Evolutionary conservation across 2,888 invertebrate genomes (phyloP).

Genomic region (Perizoma flavofasciatum): DNA sequence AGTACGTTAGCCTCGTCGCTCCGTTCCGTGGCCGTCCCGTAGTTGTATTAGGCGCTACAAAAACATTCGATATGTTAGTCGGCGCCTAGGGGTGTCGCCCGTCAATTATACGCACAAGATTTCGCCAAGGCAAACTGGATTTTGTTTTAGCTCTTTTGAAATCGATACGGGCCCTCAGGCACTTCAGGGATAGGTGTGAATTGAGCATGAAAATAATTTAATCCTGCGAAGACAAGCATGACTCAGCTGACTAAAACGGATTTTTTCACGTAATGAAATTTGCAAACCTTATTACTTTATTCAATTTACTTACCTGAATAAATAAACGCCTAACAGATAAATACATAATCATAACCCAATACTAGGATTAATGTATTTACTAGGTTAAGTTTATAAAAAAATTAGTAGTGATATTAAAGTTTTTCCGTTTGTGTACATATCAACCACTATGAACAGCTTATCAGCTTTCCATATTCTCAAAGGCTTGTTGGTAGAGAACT

Average conservation of each 20-base stretch:
- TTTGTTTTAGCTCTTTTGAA: slow-evolving; percentile 33
- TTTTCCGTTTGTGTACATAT: no score
- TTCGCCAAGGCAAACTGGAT: slow-evolving; percentile 36
- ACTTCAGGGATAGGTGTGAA: slow-evolving; percentile 17
- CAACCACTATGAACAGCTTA: no score
- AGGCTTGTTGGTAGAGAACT: no score
- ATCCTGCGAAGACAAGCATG: slow-evolving; percentile 9
- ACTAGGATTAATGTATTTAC: no score
- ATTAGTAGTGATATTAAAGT: no score
- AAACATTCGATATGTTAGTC: slow-evolving; percentile 51
- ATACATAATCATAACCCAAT: no score
- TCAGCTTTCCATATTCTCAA: no score
- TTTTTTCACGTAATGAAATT: background rate
- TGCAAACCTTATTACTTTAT: no score
- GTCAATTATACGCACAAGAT: slow-evolving; percentile 50
- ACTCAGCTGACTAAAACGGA: slow-evolving; percentile 10
- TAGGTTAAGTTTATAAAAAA: no score
- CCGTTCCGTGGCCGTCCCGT: slow-evolving; percentile 6
- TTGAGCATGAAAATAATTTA: slow-evolving; percentile 21
- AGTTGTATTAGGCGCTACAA: slow-evolving; percentile 45
- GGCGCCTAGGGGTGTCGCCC: slow-evolving; percentile 43
- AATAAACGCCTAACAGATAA: no score
- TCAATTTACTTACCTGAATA: no score
- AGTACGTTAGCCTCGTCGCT: background rate
- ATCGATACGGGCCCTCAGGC: slow-evolving; percentile 28